These are phyloP conservation scores for Drosophila equinoxialis DNA, from an alignment of 1,140 invertebrate species.

Conservation along the genomic window DNA sequence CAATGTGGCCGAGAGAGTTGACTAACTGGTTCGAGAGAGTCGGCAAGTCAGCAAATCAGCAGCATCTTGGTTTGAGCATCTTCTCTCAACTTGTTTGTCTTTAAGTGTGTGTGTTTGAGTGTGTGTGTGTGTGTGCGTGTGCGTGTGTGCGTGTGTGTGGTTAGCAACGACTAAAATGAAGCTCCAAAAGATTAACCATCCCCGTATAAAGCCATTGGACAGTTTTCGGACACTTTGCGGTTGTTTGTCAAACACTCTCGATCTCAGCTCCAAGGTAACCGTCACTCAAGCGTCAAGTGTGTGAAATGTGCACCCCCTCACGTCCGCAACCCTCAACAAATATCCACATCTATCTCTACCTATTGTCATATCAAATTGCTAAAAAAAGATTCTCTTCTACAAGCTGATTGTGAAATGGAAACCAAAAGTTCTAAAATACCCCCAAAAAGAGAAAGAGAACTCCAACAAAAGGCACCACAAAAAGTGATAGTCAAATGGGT, in stretches of 20 bases:
- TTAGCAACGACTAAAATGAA: constrained; percentile 35
- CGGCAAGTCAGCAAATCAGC: constrained; percentile 10
- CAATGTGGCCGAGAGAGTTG: constrained; percentile 20
- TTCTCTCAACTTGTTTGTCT: constrained; percentile 48
- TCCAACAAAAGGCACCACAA: not conserved
- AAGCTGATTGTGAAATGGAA: not conserved
- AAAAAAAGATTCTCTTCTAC: not conserved
- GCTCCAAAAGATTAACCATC: constrained; percentile 58
- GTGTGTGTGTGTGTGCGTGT: constrained; percentile 18
- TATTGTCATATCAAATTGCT: constrained; percentile 3
- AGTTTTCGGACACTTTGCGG: constrained; percentile 49
- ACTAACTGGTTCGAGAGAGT: constrained; percentile 51
- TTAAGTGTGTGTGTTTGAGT: too few relatives aligned
- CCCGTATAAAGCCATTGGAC: constrained; percentile 22
- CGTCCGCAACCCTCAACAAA: not conserved
- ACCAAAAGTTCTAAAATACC: constrained; percentile 7
- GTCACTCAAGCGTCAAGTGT: constrained; percentile 45
- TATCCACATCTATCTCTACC: not conserved
- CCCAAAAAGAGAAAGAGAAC: not conserved
- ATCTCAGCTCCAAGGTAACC: constrained; percentile 63
- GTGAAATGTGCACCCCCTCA: constrained; percentile 5
- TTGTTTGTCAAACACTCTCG: constrained; percentile 73
- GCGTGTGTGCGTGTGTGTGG: constrained; percentile 31
- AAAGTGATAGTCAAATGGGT: not conserved
- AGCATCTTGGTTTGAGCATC: constrained; percentile 4